Base-by-base conservation (phyloP, 35 echinoderm and acorn worm genomes). In the Patiria miniata region DNA sequence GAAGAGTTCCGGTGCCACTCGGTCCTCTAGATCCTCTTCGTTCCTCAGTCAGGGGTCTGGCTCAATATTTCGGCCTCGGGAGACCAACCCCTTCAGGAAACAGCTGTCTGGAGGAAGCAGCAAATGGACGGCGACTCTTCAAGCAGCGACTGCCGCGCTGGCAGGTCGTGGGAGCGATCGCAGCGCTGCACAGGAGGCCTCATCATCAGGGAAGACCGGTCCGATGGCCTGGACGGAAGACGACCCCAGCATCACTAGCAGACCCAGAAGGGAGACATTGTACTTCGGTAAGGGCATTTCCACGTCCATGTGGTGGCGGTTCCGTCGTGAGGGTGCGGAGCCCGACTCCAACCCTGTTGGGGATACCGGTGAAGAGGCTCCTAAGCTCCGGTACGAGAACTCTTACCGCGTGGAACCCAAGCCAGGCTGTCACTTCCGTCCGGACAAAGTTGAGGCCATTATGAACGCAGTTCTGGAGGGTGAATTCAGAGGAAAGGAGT, bases 281-380 rank as follows among this genome's bases (percentile, higher is more conserved):
- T 73, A 73, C 65, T 73, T 73, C 15, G 65, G 65, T 23, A 26
- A 34, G 34, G 65, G 29, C 65, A 73, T 73, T 23, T 73, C 65
- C 10, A 73, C 65, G 26, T 73, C 65, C 65, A 73, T 73, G 65
- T 73, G 65, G 65, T 73, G 65, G 65, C 65, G 65, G 34, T 73
- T 36, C 34, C 65, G 65, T 14, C 65, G 65, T 18, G 57, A 26
- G 2, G 65, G 65, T 32, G 65, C 14, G 2, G 65, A 73, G 7
- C 10, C 26, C 6, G 26, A 73, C 26, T 14, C 65, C 30, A 18
- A 34, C 14, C 19, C 19, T 2, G 23, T 30, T 14, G 34, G 21
- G 7, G 65, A 73, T 23, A 30, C 26, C 19, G 15, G 2, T 22
- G 65, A 73, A 2, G 65, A 73, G 18, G 65, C 65, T 10, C 21